Evolutionary conservation across 2,113 vertebrate genomes (phyloP).

Genomic region (Oreochromis spilurus): DNA sequence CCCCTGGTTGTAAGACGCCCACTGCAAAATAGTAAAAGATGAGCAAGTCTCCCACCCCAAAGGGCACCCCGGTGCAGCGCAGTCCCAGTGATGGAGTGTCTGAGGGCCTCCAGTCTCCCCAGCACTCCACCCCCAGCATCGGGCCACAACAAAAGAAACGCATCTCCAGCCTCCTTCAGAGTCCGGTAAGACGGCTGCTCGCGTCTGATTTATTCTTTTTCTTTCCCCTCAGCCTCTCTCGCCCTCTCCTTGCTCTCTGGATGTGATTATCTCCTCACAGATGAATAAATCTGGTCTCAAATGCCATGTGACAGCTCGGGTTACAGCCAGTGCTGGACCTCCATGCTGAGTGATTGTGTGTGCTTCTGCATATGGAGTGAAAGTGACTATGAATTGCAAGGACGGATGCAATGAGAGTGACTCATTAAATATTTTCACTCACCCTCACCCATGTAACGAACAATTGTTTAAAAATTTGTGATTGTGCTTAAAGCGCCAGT

Average conservation of each 20-base stretch:
- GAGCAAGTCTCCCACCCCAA: conserved; percentile 75
- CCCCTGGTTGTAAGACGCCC: conserved; percentile 39
- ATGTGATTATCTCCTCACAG: conserved; percentile 52
- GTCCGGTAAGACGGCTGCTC: conserved; percentile 70
- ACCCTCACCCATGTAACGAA: neutral
- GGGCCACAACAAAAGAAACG: conserved; percentile 86
- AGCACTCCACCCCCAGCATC: conserved; percentile 79
- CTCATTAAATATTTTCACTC: neutral
- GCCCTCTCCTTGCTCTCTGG: conserved; percentile 34
- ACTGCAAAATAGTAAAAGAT: conserved; percentile 52
- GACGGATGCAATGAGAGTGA: neutral
- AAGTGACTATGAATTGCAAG: neutral
- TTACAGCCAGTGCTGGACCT: neutral
- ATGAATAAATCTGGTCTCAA: conserved; percentile 55
- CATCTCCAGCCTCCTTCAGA: conserved; percentile 91
- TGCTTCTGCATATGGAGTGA: neutral
- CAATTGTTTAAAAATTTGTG: neutral
- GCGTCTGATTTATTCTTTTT: neutral
- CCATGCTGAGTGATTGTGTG: neutral
- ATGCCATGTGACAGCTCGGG: conserved; percentile 35
- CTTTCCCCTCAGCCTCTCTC: conserved; percentile 10
- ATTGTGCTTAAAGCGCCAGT: neutral
- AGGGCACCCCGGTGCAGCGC: conserved; percentile 70
- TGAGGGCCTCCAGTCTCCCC: conserved; percentile 71
- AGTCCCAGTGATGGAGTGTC: conserved; percentile 80